These are phyloP conservation scores for Rhogogaster chlorosoma DNA, from an alignment of 2,888 invertebrate species.

Conservation along the genomic window DNA sequence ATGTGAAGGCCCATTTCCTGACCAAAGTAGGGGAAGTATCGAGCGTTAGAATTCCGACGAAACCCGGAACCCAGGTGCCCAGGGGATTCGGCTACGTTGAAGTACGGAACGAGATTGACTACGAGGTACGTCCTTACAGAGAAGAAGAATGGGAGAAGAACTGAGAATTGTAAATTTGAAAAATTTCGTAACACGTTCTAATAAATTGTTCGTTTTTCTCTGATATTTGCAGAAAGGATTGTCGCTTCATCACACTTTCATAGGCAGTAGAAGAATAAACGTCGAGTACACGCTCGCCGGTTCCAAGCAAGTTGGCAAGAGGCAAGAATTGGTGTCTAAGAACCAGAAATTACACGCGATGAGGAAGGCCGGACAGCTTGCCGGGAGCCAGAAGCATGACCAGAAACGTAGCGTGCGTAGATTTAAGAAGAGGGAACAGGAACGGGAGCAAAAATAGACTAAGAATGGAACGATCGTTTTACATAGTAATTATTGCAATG, in stretches of 20 bases:
- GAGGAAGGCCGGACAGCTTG: slow-evolving; percentile 75
- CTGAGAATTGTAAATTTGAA: too few species aligned
- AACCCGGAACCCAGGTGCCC: slow-evolving; percentile 68
- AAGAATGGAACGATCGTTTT: neutral
- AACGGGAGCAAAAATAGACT: neutral
- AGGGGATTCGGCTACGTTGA: slow-evolving; percentile 79
- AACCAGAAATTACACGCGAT: slow-evolving; percentile 77
- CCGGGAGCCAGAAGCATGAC: slow-evolving; percentile 72
- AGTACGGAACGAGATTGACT: slow-evolving; percentile 74
- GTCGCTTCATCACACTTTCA: slow-evolving; percentile 75
- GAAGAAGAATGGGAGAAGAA: neutral
- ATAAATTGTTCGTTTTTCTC: slow-evolving; percentile 42
- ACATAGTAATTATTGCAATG: neutral
- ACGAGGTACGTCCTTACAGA: slow-evolving; percentile 76
- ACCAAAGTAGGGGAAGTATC: slow-evolving; percentile 74
- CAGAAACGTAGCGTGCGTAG: slow-evolving; percentile 70
- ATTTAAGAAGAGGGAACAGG: slow-evolving; percentile 54
- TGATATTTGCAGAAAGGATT: slow-evolving; percentile 76
- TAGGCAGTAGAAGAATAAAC: slow-evolving; percentile 76
- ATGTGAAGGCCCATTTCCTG: slow-evolving; percentile 77
- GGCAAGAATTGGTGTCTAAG: slow-evolving; percentile 73
- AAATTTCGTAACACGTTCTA: too few species aligned
- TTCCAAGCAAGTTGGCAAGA: slow-evolving; percentile 71
- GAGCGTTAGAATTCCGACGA: slow-evolving; percentile 75
- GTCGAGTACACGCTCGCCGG: slow-evolving; percentile 76